Evolutionary conservation across 2,797 vertebrate species (phyloP), one percentile per base, ranked within the genome.

Genomic region (Otus scops): DNA sequence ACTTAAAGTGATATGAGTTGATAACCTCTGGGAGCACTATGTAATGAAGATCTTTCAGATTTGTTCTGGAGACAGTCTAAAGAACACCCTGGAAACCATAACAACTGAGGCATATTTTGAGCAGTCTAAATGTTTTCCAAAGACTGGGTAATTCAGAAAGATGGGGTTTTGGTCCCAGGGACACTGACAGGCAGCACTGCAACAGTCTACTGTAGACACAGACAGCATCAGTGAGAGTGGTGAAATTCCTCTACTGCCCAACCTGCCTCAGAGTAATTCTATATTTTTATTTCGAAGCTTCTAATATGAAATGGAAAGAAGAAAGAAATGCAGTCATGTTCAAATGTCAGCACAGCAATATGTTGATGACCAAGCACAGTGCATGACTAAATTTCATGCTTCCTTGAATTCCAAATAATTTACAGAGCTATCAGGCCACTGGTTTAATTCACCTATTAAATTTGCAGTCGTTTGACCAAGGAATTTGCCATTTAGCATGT

Each of bases 371-470:
- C 70, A 80, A 84, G 60, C 77, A 68, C 11, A 21, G 13, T 27
- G 23, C 13, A 69, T 70, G 53, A 89, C 85, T 90, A 79, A 93
- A 97, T 96, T 96, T 95, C 87, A 97, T 70, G 71, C 69, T 96
- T 82, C 65, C n/a, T 20, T 92, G 53, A 94, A 74, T 24, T 48
- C 56, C 79, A 96, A 95, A 95, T 91, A 91, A 91, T 82, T 69
- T 84, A 50, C 82, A 96, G 54, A 85, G 9, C 60, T 68, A 85
- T 77, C 28, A 77, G 17, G 4, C 14, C 56, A 70, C 65, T 80
- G 50, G 13, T 74, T 95, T 88, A 92, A 74, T 93, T 95, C 70
- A 61, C 47, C 53, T 76, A 65, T 81, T 94, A 87, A 92, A 74
- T 2, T 88, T 22, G 14, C 30, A 89, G 22, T 84, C 1, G 0